phyloP scores from a whole-genome alignment of 1,140 invertebrate species.

The Aphis gossypii region DNA sequence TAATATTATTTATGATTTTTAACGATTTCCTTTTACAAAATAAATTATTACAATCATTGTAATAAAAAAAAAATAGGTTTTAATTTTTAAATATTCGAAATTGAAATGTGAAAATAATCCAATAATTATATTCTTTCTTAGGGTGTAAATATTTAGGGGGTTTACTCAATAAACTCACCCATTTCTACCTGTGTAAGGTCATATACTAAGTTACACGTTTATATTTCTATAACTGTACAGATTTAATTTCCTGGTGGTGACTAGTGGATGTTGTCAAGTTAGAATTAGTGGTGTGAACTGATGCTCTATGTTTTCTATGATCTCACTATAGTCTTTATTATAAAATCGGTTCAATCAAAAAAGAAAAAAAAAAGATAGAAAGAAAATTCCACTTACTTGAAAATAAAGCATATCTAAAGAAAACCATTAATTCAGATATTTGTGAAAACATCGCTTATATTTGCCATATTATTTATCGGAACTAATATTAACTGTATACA shows the following conservation, averaged over 20 bases:
- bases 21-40: no score
- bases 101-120: no score
- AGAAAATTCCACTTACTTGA: background rate
- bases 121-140: no score
- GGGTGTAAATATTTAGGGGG: no score
- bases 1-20: no score
- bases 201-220: background rate
- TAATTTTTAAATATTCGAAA: no score
- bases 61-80: no score
- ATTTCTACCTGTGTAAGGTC: no score
- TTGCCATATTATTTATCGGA: background rate
- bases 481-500: background rate
- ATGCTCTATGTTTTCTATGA: background rate
- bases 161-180: no score
- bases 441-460: background rate
- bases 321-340: background rate
- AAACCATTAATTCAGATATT: no score
- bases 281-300: background rate
- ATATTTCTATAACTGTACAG: background rate
- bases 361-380: background rate
- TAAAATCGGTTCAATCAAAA: background rate
- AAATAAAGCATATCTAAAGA: background rate
- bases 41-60: no score
- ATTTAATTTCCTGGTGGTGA: background rate
- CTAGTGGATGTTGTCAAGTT: no score